Evolutionary conservation across 2,797 vertebrate genomes (phyloP).

Genomic region (Enteromius viviparus): DNA sequence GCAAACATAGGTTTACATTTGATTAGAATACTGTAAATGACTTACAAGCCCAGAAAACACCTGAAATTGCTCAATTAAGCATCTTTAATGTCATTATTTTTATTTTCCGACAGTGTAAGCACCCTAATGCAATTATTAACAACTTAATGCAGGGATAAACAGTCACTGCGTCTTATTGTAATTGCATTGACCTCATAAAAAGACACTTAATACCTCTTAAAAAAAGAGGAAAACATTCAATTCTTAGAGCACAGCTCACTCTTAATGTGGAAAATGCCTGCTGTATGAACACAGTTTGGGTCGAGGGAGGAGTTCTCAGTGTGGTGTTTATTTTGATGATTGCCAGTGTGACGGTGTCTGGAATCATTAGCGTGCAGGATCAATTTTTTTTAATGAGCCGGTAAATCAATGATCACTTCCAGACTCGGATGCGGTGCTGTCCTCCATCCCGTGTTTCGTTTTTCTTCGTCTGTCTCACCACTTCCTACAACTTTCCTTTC

Average conservation of each 20-base stretch:
- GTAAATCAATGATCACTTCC: slow-evolving; percentile 65
- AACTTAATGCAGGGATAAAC: background rate
- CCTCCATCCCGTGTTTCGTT: slow-evolving; percentile 1
- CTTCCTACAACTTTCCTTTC: slow-evolving; percentile 9
- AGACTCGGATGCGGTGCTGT: slow-evolving; percentile 14
- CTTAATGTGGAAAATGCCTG: slow-evolving; percentile 35
- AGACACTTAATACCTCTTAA: background rate
- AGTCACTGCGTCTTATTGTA: slow-evolving; percentile 14
- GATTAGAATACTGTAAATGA: background rate
- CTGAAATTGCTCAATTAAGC: background rate
- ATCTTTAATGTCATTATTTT: slow-evolving; percentile 14
- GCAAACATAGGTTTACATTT: background rate
- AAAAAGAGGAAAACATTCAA: slow-evolving; percentile 9
- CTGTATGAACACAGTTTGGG: background rate
- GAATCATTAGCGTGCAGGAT: slow-evolving; percentile 70
- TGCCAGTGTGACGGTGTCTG: slow-evolving; percentile 64
- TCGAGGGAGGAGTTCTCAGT: slow-evolving; percentile 62
- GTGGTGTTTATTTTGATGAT: slow-evolving; percentile 76
- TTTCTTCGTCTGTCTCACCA: slow-evolving; percentile 26
- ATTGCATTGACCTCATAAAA: slow-evolving; percentile 47
- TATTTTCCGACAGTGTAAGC: background rate
- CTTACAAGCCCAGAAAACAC: background rate
- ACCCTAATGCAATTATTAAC: background rate
- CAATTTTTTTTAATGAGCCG: slow-evolving; percentile 67
- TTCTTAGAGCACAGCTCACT: slow-evolving; percentile 12